These are phyloP conservation scores for Drosophila asahinai DNA, from an alignment of 1,140 invertebrate genomes.

Conservation along the genomic window DNA sequence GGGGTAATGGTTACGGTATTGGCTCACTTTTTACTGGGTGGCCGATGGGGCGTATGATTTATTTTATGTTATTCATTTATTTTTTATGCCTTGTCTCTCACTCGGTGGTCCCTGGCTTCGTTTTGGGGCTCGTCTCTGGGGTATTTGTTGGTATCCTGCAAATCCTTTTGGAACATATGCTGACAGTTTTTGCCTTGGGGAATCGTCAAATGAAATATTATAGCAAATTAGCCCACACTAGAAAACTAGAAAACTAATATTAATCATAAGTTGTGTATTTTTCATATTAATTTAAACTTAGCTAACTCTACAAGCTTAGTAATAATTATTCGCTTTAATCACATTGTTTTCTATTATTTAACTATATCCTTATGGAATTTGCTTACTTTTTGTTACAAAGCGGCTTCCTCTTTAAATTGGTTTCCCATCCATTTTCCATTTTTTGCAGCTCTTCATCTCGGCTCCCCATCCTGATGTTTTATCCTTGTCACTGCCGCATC, in stretches of 20 bases:
- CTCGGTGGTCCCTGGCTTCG: background rate
- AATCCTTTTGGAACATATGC: slow-evolving; percentile 64
- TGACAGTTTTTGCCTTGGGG: slow-evolving; percentile 32
- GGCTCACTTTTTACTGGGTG: slow-evolving; percentile 62
- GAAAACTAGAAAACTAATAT: background rate
- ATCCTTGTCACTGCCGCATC: slow-evolving; percentile 49
- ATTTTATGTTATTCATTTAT: slow-evolving; percentile 80
- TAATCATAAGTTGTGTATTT: background rate
- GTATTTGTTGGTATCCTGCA: slow-evolving; percentile 16
- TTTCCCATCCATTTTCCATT: slow-evolving; percentile 31
- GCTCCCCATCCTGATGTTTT: slow-evolving; percentile 20
- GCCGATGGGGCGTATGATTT: slow-evolving; percentile 81
- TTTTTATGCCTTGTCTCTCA: slow-evolving; percentile 45
- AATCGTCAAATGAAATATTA: slow-evolving; percentile 20
- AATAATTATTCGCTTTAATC: background rate
- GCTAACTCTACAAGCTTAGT: background rate
- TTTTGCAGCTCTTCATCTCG: slow-evolving; percentile 15
- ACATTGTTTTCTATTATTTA: background rate
- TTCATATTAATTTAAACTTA: background rate
- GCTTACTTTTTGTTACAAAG: slow-evolving; percentile 2
- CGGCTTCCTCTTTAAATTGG: slow-evolving; percentile 45
- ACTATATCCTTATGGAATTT: background rate
- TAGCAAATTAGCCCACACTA: slow-evolving; percentile 10
- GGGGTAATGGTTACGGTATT: slow-evolving; percentile 68
- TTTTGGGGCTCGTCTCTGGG: slow-evolving; percentile 26